phyloP scores from a whole-genome alignment of 2,888 invertebrate species.

The Pollenia angustigena region DNA sequence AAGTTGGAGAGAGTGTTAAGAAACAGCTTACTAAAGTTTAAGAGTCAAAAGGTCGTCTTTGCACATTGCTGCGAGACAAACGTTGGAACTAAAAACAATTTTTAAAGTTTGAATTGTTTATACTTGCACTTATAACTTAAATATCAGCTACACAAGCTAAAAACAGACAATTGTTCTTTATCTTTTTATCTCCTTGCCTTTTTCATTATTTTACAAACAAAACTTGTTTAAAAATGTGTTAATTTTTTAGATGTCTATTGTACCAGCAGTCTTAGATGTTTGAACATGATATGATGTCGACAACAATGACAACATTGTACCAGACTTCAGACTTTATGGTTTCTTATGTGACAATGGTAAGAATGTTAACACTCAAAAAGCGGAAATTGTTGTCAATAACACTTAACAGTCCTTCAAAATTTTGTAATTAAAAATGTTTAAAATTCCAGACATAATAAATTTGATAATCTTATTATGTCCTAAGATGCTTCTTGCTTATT shows the following conservation, averaged over 20 bases:
- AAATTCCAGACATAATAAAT: neutral
- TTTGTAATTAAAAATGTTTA: neutral
- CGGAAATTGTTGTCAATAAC: constrained; percentile 20
- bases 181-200: too few relatives aligned
- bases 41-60: neutral
- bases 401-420: neutral
- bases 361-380: neutral
- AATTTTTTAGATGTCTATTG: neutral
- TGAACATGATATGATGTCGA: neutral
- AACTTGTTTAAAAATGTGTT: neutral
- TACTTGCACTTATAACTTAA: neutral
- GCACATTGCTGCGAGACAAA: neutral
- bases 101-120: neutral
- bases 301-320: neutral
- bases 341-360: neutral
- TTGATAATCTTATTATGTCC: neutral
- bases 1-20: too few relatives aligned
- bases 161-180: neutral
- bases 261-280: neutral
- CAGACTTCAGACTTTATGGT: neutral
- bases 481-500: too few relatives aligned
- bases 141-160: neutral
- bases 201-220: neutral
- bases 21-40: neutral
- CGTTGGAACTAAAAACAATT: neutral